phyloP scores from a whole-genome alignment of 2,113 vertebrate species.

The Ptyas mucosa region DNA sequence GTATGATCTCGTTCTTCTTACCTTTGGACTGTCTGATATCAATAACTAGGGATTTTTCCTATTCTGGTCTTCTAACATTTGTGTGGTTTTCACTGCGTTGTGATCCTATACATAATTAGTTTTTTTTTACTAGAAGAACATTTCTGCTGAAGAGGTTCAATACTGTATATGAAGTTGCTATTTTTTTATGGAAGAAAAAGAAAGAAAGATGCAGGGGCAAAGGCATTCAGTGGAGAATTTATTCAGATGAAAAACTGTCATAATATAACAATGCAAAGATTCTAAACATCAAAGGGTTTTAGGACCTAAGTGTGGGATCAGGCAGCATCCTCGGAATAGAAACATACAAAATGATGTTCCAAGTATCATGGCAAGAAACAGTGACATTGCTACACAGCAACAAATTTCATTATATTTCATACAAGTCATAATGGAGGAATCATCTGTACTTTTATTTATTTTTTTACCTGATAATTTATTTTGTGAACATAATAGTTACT shows the following conservation, averaged over 20 bases:
- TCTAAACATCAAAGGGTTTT: background rate
- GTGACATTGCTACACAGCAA: background rate
- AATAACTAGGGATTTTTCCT: background rate
- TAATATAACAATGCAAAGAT: background rate
- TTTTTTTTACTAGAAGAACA: background rate
- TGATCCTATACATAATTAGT: background rate
- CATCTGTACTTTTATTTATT: background rate
- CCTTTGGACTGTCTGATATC: background rate
- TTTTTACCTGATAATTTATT: slow-evolving; percentile 13
- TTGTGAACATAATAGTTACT: slow-evolving; percentile 18
- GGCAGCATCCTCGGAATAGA: background rate
- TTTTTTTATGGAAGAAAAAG: background rate
- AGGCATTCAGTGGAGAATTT: background rate
- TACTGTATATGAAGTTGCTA: background rate
- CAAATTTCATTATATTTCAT: background rate
- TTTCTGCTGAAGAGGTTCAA: background rate
- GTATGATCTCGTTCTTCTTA: background rate
- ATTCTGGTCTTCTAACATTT: background rate
- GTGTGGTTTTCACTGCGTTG: background rate
- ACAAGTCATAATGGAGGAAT: background rate
- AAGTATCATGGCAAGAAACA: background rate
- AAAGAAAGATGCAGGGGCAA: background rate
- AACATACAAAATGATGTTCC: background rate
- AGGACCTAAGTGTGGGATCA: background rate
- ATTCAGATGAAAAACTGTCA: background rate